phyloP scores from a whole-genome alignment of 2,113 vertebrate species.

The Eira barbara region DNA sequence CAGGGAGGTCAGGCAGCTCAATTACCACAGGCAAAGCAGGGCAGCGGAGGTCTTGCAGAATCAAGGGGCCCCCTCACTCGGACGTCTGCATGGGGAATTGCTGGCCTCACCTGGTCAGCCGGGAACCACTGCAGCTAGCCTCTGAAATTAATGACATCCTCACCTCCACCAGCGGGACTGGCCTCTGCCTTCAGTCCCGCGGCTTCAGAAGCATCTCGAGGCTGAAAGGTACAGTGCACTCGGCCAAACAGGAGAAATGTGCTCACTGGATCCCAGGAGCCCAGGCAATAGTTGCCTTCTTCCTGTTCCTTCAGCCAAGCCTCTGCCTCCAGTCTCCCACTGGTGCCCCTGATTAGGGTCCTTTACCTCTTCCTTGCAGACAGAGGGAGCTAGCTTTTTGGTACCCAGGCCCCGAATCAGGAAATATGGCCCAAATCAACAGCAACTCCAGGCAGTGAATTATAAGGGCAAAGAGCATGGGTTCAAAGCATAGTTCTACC shows the following conservation, averaged over 20 bases:
- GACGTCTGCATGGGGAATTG: not conserved
- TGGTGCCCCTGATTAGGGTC: not conserved
- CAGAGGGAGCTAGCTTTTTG: not conserved
- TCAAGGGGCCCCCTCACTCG: not conserved
- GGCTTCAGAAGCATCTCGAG: not conserved
- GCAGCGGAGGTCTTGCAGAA: not conserved
- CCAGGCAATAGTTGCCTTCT: not conserved
- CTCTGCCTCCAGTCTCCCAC: not conserved
- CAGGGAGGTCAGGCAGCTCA: constrained; percentile 43
- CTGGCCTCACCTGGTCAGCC: not conserved
- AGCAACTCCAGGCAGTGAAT: not conserved
- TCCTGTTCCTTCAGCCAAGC: not conserved
- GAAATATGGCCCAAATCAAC: not conserved
- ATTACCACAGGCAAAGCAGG: constrained; percentile 44
- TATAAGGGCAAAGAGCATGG: not conserved
- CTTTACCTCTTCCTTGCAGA: not conserved
- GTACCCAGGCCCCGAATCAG: not conserved
- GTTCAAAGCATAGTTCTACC: not conserved
- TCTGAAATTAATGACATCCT: constrained; percentile 23
- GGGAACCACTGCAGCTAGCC: not conserved
- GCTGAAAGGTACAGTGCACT: not conserved
- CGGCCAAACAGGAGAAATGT: not conserved
- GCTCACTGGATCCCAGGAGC: not conserved
- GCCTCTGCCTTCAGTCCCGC: not conserved
- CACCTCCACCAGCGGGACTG: not conserved